Evolutionary conservation across 2,888 invertebrate genomes (phyloP).

Genomic region (Drosophila histrio): DNA sequence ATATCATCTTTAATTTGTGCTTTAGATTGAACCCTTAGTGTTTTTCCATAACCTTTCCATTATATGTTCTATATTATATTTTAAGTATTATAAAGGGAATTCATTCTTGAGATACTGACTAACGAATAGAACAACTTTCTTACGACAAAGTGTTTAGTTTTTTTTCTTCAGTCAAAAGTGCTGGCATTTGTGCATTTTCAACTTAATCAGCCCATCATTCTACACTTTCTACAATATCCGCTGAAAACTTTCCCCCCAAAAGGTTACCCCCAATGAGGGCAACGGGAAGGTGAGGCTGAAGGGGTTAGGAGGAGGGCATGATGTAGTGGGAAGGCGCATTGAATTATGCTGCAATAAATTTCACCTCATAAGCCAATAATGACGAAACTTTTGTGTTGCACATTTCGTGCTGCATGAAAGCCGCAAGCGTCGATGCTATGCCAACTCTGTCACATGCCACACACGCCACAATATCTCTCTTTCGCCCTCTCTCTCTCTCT

Average conservation of each 20-base stretch:
- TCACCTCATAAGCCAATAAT: constrained; percentile 79
- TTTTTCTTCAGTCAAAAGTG: neutral
- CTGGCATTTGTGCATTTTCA: neutral
- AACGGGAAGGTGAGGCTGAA: too few species aligned
- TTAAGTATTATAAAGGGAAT: neutral
- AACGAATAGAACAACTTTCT: neutral
- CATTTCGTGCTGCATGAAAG: constrained; percentile 60
- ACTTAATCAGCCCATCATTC: constrained; percentile 15
- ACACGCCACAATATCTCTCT: neutral
- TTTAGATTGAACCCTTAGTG: too few species aligned
- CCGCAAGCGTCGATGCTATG: constrained; percentile 24
- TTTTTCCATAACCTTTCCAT: too few species aligned
- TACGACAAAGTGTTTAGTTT: neutral
- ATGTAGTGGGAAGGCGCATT: constrained; percentile 41
- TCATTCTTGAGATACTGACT: too few species aligned
- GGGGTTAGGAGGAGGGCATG: neutral
- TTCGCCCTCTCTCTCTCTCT: neutral
- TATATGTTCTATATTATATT: neutral
- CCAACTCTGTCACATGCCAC: neutral
- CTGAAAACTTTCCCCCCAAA: constrained; percentile 13
- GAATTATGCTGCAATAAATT: constrained; percentile 78
- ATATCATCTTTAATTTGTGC: too few species aligned
- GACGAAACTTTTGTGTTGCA: constrained; percentile 78
- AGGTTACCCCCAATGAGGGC: neutral
- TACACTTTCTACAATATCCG: constrained; percentile 13